These are phyloP conservation scores for Dryomyza anilis DNA, from an alignment of 2,888 invertebrate genomes.

Conservation along the genomic window DNA sequence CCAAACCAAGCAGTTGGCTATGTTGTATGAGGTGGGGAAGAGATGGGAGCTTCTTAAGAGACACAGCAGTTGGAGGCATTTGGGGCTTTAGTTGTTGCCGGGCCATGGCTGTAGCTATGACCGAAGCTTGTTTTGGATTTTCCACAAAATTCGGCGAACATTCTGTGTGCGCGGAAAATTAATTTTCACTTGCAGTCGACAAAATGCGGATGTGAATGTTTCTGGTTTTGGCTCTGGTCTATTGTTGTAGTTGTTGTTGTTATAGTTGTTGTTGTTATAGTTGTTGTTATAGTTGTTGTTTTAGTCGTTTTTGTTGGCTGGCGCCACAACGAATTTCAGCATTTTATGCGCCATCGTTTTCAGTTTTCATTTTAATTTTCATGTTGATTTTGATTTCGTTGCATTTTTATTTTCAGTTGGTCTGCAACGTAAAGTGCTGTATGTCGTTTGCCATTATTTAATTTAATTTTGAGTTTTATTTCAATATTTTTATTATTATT, in stretches of 20 bases:
- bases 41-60: neutral
- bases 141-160: neutral
- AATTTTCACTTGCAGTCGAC: neutral
- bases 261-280: neutral
- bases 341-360: neutral
- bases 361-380: neutral
- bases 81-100: neutral
- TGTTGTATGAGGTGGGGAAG: neutral
- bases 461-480: no score
- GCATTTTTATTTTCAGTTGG: no score
- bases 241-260: neutral
- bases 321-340: no score
- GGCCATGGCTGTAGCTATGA: neutral
- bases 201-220: no score
- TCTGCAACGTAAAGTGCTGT: no score
- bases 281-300: neutral
- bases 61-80: no score
- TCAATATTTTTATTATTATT: no score
- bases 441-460: no score
- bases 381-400: no score
- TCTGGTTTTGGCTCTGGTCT: neutral
- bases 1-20: neutral
- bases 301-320: neutral
- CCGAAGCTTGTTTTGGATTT: neutral
- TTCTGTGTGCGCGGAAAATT: neutral